Evolutionary conservation across 2,888 invertebrate genomes (phyloP).

Genomic region (Blomia tropicalis): DNA sequence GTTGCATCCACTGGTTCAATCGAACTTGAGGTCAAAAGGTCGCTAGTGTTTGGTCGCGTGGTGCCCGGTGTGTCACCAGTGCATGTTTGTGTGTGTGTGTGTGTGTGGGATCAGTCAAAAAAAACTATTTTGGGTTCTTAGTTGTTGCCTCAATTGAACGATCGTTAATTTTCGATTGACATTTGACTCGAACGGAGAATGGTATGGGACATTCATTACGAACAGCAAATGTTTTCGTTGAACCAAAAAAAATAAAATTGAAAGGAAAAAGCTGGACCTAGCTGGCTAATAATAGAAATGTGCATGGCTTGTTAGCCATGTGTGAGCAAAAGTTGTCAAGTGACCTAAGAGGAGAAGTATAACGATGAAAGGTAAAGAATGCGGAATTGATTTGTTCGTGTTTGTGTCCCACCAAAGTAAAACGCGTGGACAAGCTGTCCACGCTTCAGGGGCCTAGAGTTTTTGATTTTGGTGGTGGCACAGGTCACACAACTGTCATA

Average conservation of each 20-base stretch:
- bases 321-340: not conserved
- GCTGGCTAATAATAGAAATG: not conserved
- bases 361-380: not conserved
- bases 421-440: not conserved
- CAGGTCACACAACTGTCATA: too few species aligned
- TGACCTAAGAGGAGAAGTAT: not conserved
- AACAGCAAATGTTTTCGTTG: not conserved
- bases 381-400: not conserved
- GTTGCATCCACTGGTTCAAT: too few species aligned
- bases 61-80: slow-evolving; percentile 13
- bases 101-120: too few species aligned
- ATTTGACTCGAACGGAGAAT: not conserved
- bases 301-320: not conserved
- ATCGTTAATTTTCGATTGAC: slow-evolving; percentile 13
- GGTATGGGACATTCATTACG: not conserved
- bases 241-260: not conserved
- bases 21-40: slow-evolving; percentile 13
- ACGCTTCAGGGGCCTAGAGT: too few species aligned
- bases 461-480: too few species aligned
- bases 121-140: not conserved
- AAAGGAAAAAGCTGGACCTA: not conserved
- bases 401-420: not conserved
- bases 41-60: slow-evolving; percentile 2
- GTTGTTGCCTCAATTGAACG: slow-evolving; percentile 4
- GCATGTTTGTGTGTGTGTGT: too few species aligned